Conservation (phyloP, 2,888 invertebrate genomes). For the Strigamia crassipes region DNA sequence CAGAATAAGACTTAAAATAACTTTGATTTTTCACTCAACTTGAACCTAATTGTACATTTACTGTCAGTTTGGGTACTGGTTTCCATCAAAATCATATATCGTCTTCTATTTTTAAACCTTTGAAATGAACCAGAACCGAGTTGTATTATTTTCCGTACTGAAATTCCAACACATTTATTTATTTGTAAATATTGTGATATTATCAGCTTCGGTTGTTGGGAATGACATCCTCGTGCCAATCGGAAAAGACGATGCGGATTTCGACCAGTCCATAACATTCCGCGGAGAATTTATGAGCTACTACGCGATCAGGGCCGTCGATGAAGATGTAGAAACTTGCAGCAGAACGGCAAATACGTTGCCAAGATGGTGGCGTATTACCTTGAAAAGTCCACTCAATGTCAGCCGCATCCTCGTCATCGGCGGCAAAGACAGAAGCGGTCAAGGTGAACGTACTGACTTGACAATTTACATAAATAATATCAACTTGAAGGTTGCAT, state of each 20-base stretch:
- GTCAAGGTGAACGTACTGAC: conserved; percentile 37
- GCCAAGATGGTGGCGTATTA: conserved; percentile 20
- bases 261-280: conserved; percentile 10
- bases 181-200: neutral
- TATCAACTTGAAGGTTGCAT: conserved; percentile 16
- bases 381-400: conserved; percentile 23
- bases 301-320: neutral
- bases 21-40: neutral
- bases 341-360: conserved; percentile 5
- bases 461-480: conserved; percentile 30
- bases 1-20: neutral
- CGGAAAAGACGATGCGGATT: neutral
- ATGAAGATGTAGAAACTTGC: conserved; percentile 26
- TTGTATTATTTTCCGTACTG: no score
- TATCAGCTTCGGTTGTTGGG: neutral
- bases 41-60: neutral
- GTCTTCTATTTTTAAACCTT: neutral
- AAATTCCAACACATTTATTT: neutral
- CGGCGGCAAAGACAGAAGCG: conserved; percentile 34
- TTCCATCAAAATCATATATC: neutral
- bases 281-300: conserved; percentile 1
- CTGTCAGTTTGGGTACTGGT: neutral
- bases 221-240: neutral
- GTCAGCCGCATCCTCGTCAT: conserved; percentile 30
- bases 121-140: no score